phyloP scores from a whole-genome alignment of 2,113 vertebrate species.

The Pelusios castaneus region DNA sequence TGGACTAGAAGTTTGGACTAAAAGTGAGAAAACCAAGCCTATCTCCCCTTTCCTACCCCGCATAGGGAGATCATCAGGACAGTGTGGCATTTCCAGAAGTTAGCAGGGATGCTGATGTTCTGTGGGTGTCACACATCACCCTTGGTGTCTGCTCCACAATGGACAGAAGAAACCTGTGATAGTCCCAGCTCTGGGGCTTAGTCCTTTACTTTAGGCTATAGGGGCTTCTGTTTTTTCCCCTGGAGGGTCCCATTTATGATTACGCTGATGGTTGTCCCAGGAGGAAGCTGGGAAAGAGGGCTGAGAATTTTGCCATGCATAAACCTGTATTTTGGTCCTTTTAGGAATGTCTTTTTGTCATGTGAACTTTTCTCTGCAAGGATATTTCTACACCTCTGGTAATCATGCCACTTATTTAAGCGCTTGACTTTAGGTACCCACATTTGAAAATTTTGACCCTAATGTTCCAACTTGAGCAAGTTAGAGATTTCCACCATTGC shows the following conservation, averaged over 20 bases:
- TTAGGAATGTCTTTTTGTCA: background rate
- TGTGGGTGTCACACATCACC: background rate
- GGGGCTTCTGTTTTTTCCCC: background rate
- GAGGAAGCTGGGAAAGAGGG: background rate
- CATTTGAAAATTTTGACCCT: background rate
- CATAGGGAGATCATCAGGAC: background rate
- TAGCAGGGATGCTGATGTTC: background rate
- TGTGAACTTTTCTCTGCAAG: background rate
- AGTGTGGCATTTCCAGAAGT: background rate
- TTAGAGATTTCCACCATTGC: rapidly evolving
- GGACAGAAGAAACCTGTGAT: background rate
- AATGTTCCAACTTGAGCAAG: rapidly evolving
- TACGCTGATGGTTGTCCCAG: background rate
- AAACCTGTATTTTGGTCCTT: background rate
- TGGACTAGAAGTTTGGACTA: background rate
- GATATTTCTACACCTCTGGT: background rate
- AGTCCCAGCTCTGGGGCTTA: background rate
- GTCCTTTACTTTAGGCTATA: background rate
- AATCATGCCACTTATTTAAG: background rate
- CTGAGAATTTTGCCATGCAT: background rate
- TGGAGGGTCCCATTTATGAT: background rate
- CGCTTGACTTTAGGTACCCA: rapidly evolving
- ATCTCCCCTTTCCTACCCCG: background rate
- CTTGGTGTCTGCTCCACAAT: background rate
- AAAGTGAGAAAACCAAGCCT: background rate